Evolutionary conservation across 1,140 invertebrate genomes (phyloP).

Genomic region (Bombus polaris): DNA sequence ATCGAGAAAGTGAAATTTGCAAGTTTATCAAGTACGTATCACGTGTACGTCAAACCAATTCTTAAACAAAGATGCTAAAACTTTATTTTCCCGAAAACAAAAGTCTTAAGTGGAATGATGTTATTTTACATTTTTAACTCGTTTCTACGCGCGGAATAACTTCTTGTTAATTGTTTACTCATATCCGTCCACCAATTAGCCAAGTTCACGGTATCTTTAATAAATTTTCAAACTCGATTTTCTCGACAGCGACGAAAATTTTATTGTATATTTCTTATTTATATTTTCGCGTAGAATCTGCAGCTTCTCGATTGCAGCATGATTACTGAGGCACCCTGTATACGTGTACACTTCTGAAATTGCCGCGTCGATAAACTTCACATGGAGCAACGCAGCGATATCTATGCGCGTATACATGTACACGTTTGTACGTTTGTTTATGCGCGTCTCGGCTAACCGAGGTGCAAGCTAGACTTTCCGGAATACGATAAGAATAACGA

Average conservation of each 20-base stretch:
- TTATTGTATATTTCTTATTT: background rate
- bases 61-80: too few species aligned
- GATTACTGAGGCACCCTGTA: background rate
- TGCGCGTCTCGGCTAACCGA: constrained; percentile 27
- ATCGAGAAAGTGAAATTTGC: background rate
- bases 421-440: constrained; percentile 28
- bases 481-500: constrained; percentile 52
- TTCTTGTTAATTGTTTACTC: too few species aligned
- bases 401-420: constrained; percentile 4
- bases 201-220: too few species aligned
- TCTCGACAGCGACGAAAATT: background rate
- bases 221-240: background rate
- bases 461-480: constrained; percentile 35
- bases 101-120: too few species aligned
- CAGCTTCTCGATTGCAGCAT: too few species aligned
- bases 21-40: background rate
- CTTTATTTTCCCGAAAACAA: too few species aligned
- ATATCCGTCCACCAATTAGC: too few species aligned
- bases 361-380: constrained; percentile 37
- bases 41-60: too few species aligned
- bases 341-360: constrained; percentile 21
- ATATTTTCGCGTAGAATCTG: background rate
- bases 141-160: too few species aligned
- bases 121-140: too few species aligned
- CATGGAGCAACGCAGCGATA: constrained; percentile 33